Conservation (phyloP, 1,140 invertebrate genomes). For the Drosophila equinoxialis region DNA sequence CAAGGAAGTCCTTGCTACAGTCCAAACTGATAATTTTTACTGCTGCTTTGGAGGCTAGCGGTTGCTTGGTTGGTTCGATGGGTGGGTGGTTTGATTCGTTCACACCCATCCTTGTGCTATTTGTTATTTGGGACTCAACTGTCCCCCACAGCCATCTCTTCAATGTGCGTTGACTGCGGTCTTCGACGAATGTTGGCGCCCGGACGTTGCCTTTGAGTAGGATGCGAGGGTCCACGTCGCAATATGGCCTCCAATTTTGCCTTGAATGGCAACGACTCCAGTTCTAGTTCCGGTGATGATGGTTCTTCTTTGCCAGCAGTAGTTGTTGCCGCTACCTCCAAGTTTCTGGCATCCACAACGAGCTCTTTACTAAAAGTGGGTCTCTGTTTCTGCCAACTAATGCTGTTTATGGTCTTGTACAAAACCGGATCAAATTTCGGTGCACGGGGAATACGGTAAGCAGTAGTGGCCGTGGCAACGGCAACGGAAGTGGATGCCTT, state of each 20-base stretch:
- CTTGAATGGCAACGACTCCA: conserved; percentile 68
- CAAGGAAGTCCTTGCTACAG: conserved; percentile 35
- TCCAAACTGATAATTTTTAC: conserved; percentile 29
- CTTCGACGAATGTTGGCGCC: conserved; percentile 53
- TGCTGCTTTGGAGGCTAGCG: neutral
- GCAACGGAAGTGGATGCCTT: conserved; percentile 14
- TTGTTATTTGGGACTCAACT: conserved; percentile 44
- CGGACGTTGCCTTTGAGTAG: conserved; percentile 62
- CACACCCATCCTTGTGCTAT: conserved; percentile 16
- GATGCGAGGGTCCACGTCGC: conserved; percentile 77
- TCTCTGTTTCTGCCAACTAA: conserved; percentile 74
- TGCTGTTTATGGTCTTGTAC: conserved; percentile 80
- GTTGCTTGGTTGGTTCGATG: too few species aligned
- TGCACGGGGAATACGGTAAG: conserved; percentile 63
- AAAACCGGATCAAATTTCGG: conserved; percentile 82
- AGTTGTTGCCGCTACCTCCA: conserved; percentile 18
- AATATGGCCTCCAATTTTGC: conserved; percentile 80
- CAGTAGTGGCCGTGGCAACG: neutral
- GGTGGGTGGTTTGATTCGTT: too few species aligned
- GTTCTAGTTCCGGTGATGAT: conserved; percentile 19
- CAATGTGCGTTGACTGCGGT: conserved; percentile 60
- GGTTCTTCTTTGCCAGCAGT: conserved; percentile 20
- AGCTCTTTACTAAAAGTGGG: conserved; percentile 67
- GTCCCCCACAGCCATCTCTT: conserved; percentile 36
- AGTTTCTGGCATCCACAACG: conserved; percentile 63